Conservation (phyloP, 2,797 vertebrate species). For the Tragelaphus eurycerus region DNA sequence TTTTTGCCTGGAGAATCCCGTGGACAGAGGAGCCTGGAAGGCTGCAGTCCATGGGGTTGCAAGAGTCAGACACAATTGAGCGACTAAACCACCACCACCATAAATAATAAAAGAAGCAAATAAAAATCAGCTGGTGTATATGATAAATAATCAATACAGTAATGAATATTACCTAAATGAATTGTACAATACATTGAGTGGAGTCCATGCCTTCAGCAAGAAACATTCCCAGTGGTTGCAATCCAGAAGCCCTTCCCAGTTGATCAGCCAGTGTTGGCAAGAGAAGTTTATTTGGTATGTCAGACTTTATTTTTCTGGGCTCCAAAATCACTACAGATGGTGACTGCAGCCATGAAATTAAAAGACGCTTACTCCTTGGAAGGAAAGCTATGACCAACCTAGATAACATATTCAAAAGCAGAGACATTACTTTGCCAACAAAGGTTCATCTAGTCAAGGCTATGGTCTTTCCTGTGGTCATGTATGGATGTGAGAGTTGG, state of each 20-base stretch:
- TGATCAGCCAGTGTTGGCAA: not conserved
- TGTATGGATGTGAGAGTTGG: too few relatives aligned
- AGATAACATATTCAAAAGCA: too few relatives aligned
- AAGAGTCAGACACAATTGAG: not conserved
- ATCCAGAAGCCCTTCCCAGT: not conserved
- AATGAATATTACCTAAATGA: not conserved
- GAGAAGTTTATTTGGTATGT: not conserved
- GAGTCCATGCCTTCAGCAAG: not conserved
- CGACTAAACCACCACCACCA: not conserved
- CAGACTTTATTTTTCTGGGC: too few relatives aligned
- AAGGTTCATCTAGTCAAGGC: too few relatives aligned
- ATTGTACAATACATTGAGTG: not conserved
- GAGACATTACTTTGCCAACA: too few relatives aligned
- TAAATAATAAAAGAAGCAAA: not conserved
- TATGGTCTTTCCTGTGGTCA: too few relatives aligned
- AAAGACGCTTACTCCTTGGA: too few relatives aligned
- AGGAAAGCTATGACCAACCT: too few relatives aligned
- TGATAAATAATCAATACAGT: not conserved
- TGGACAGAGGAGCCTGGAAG: not conserved
- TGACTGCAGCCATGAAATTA: too few relatives aligned
- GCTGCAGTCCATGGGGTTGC: not conserved
- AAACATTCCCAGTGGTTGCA: not conserved
- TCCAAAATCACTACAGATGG: too few relatives aligned
- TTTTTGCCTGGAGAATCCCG: not conserved
- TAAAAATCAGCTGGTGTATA: not conserved